Base-by-base conservation (phyloP, 2,797 vertebrate species). In the Pteropus rufus region DNA sequence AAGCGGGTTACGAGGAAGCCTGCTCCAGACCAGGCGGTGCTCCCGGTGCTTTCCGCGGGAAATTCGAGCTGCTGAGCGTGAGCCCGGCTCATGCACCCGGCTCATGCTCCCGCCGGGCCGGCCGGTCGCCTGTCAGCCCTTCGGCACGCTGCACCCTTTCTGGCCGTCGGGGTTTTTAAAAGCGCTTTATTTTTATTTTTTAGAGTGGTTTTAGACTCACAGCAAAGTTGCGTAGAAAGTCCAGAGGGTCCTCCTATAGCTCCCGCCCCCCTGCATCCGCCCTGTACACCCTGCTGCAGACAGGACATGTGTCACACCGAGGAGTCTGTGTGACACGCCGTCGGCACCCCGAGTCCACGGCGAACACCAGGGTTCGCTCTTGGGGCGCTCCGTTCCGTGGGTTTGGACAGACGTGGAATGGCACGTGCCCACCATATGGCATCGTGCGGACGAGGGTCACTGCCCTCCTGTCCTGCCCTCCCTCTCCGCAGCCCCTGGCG, bases 271-370 rank as follows among this genome's bases (percentile, higher is more conserved):
- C 10, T 3, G 7, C 26, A 12, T 29, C 21, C 0, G n/a, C 5
- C 16, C 14, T 0, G 9, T 3, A 12, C 10, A 3, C 52, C 31
- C 18, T 0, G 5, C 15, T n/a, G 4, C 8, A 26, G 11, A 15
- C 10, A 23, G 14, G 4, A 3, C 14, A 1, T 34, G 29, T 54
- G 34, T 82, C 34, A 26, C 1, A 41, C 0, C 10, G 8, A 5
- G 44, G 60, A 56, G 4, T 5, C 3, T 52, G 0, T 14, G 3
- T 14, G 24, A 46, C n/a, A 31, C 1, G 0, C 23, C n/a, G 1
- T 49, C 8, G 4, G 56, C 52, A 12, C 36, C 26, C 7, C 36
- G 18, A 52, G 21, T 14, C 52, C 19, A 4, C 19, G 36, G 41
- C 54, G 92, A 49, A 2, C 21, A 14, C 34, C 23, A 26, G 21